These are phyloP conservation scores for Cliona cf. orientalis DNA, from an alignment of 37 sponge, comb jelly and placozoan species.

Conservation along the genomic window DNA sequence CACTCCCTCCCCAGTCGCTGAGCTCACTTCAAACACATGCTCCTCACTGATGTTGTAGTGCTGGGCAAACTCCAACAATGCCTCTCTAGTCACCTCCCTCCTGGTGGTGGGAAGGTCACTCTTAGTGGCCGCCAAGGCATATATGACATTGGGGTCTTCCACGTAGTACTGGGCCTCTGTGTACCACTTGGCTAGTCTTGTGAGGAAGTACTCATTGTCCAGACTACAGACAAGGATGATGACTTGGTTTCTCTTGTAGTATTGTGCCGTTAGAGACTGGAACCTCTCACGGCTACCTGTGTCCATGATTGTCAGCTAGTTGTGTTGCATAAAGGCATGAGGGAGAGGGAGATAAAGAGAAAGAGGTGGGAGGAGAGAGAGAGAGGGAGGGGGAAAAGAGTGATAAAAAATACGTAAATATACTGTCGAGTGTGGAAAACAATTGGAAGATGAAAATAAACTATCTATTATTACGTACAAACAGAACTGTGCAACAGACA, in stretches of 20 bases:
- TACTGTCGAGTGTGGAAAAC: not conserved
- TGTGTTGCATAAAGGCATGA: not conserved
- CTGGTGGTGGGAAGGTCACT: slow-evolving; percentile 33
- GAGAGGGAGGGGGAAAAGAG: not conserved
- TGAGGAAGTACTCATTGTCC: slow-evolving; percentile 59
- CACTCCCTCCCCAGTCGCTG: slow-evolving; percentile 58
- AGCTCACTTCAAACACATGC: slow-evolving; percentile 49
- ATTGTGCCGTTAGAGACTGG: slow-evolving; percentile 65
- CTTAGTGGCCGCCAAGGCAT: slow-evolving; percentile 48
- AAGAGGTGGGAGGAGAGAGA: not conserved
- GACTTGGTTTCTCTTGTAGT: slow-evolving; percentile 48
- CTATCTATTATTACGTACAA: not conserved
- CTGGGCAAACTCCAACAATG: slow-evolving; percentile 34
- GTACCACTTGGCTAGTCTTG: slow-evolving; percentile 58
- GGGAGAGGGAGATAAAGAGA: not conserved
- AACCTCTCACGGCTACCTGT: slow-evolving; percentile 49
- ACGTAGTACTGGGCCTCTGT: slow-evolving; percentile 59
- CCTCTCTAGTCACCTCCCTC: slow-evolving; percentile 43
- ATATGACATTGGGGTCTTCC: slow-evolving; percentile 37
- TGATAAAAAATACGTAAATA: not conserved
- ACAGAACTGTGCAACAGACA: not conserved
- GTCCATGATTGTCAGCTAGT: slow-evolving; percentile 61
- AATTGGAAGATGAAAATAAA: not conserved
- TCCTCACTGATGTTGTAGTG: slow-evolving; percentile 25
- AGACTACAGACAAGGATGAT: slow-evolving; percentile 65